phyloP scores from a whole-genome alignment of 2,888 invertebrate genomes.

The Perizoma affinitatum region DNA sequence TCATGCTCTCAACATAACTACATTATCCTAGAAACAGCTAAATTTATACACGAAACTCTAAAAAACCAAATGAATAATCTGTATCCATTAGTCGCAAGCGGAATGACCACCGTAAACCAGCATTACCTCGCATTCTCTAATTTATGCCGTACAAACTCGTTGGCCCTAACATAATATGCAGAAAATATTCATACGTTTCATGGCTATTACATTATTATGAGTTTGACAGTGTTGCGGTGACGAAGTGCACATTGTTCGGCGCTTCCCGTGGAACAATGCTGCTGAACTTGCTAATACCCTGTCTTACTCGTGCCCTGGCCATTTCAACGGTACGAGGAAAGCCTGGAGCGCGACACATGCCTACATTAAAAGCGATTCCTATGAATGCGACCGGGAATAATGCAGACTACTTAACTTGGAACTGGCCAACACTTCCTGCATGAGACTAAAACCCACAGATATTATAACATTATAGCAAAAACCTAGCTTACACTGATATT shows the following conservation, averaged over 20 bases:
- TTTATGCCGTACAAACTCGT: constrained; percentile 43
- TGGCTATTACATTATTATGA: constrained; percentile 44
- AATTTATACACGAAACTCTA: constrained; percentile 13
- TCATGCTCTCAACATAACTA: constrained; percentile 2
- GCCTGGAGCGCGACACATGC: constrained; percentile 5
- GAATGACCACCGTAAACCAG: constrained; percentile 34
- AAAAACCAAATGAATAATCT: constrained; percentile 11
- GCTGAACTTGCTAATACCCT: constrained; percentile 34
- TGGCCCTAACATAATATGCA: constrained; percentile 32
- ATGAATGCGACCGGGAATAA: constrained; percentile 17
- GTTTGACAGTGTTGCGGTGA: constrained; percentile 43
- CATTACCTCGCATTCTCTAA: constrained; percentile 42
- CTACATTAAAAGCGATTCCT: constrained; percentile 5
- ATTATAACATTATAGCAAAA: too few species aligned
- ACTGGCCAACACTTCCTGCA: neutral
- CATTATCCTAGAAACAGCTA: constrained; percentile 6
- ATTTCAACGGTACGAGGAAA: constrained; percentile 32
- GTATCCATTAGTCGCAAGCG: constrained; percentile 24
- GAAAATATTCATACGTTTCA: constrained; percentile 56
- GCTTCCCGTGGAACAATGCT: constrained; percentile 44
- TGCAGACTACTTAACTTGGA: constrained; percentile 31
- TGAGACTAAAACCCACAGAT: too few species aligned
- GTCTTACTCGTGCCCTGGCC: constrained; percentile 32
- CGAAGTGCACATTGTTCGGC: constrained; percentile 47
- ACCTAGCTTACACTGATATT: too few species aligned